phyloP scores from a whole-genome alignment of 2,797 vertebrate species.

The Channallabes apus region DNA sequence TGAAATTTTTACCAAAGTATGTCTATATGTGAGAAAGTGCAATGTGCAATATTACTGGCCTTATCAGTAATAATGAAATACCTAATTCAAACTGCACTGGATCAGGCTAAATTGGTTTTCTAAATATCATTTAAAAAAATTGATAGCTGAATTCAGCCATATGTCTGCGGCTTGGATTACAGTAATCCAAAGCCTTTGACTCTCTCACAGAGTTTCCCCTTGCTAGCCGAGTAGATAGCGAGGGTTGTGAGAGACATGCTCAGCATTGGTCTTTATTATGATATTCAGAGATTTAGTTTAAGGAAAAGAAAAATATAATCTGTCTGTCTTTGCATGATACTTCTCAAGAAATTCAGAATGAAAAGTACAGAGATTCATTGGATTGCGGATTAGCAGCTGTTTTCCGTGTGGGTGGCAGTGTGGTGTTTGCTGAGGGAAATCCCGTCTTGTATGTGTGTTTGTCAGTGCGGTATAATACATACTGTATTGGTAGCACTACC shows the following conservation, averaged over 20 bases:
- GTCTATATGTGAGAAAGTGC: no score
- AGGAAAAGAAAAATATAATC: not conserved
- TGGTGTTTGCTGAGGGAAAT: slow-evolving; percentile 25
- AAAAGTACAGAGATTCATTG: slow-evolving; percentile 32
- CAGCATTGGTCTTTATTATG: slow-evolving; percentile 38
- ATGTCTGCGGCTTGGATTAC: slow-evolving; percentile 53
- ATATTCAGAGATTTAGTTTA: slow-evolving; percentile 7
- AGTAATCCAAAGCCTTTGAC: slow-evolving; percentile 51
- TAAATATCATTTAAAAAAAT: slow-evolving; percentile 54
- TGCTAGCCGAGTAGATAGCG: not conserved
- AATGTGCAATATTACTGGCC: slow-evolving; percentile 14
- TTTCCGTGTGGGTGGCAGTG: slow-evolving; percentile 38
- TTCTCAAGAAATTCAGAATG: slow-evolving; percentile 31
- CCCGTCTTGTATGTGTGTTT: slow-evolving; percentile 35
- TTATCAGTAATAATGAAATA: slow-evolving; percentile 13
- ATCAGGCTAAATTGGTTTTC: slow-evolving; percentile 56
- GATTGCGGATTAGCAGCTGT: slow-evolving; percentile 33
- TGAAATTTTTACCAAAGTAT: no score
- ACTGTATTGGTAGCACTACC: slow-evolving; percentile 22
- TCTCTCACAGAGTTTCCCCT: slow-evolving; percentile 19
- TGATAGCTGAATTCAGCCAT: slow-evolving; percentile 34
- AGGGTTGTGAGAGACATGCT: slow-evolving; percentile 9
- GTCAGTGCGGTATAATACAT: slow-evolving; percentile 33
- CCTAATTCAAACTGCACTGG: slow-evolving; percentile 41
- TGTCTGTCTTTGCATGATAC: not conserved